Conservation (phyloP, 2,113 vertebrate genomes). For the Lagopus muta region DNA sequence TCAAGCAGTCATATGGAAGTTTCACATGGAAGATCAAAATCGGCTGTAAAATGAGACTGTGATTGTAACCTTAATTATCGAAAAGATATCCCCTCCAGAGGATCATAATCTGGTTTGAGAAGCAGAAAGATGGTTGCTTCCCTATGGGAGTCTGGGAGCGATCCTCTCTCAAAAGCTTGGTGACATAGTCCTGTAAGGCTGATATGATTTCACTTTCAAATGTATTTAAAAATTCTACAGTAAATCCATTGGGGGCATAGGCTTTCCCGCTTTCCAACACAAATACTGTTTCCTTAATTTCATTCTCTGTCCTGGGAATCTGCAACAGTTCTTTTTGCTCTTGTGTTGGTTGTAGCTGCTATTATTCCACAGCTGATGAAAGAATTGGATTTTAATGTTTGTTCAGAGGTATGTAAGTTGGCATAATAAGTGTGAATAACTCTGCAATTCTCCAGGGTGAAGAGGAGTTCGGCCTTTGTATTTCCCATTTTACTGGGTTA, state of each 20-base stretch:
- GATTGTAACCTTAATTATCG: conserved; percentile 52
- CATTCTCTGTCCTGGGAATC: conserved; percentile 63
- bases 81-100: conserved; percentile 52
- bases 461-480: not conserved
- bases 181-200: conserved; percentile 63
- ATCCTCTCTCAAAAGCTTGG: conserved; percentile 68
- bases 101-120: conserved; percentile 46
- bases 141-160: conserved; percentile 62
- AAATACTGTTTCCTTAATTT: conserved; percentile 67
- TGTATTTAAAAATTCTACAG: conserved; percentile 71
- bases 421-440: conserved; percentile 52
- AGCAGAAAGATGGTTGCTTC: conserved; percentile 37
- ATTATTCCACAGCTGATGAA: conserved; percentile 51
- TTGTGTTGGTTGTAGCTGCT: conserved; percentile 48
- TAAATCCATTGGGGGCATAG: conserved; percentile 55
- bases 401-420: conserved; percentile 32
- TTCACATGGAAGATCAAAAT: conserved; percentile 36
- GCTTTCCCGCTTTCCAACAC: conserved; percentile 62
- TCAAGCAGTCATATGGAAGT: not conserved
- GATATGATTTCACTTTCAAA: conserved; percentile 73
- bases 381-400: conserved; percentile 62
- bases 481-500: not conserved
- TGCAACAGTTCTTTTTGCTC: conserved; percentile 53
- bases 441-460: conserved; percentile 17
- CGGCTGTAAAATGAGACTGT: not conserved